These are phyloP conservation scores for Thalassarche chlororhynchos DNA, from an alignment of 2,113 vertebrate species.

Conservation along the genomic window DNA sequence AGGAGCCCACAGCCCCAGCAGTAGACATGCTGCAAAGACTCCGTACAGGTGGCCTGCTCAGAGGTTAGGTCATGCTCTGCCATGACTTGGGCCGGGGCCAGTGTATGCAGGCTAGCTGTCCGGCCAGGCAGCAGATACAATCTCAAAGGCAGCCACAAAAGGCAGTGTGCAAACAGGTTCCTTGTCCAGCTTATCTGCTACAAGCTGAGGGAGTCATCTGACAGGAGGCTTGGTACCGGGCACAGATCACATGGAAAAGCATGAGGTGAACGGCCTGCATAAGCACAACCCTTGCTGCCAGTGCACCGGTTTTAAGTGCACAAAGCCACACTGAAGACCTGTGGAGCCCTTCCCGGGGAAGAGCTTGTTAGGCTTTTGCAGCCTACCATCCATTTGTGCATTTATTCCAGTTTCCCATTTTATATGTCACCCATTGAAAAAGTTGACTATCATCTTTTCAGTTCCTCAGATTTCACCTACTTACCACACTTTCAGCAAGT, in stretches of 20 bases:
- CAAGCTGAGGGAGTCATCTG: background rate
- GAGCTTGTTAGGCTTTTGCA: background rate
- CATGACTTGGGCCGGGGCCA: background rate
- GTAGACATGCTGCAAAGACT: background rate
- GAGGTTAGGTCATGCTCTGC: fast-evolving
- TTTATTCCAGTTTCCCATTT: background rate
- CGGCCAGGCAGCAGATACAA: fast-evolving
- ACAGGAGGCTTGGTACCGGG: background rate
- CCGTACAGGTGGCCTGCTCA: fast-evolving
- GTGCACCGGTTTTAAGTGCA: fast-evolving
- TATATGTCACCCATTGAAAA: background rate
- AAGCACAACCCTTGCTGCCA: background rate
- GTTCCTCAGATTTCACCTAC: background rate
- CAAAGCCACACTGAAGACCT: background rate
- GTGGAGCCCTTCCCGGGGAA: background rate
- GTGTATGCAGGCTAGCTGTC: fast-evolving
- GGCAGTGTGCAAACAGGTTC: background rate
- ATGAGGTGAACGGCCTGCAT: background rate
- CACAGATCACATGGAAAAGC: background rate
- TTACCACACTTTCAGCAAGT: background rate
- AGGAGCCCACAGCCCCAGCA: background rate
- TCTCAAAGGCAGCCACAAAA: background rate
- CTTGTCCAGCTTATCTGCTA: background rate
- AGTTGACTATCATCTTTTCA: background rate
- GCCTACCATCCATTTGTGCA: background rate